These are phyloP conservation scores for human (Homo sapiens) DNA, from an alignment of 2,113 vertebrate genomes.

Conservation along the genomic window GRCh38 chr7:20012501-20013000, in stretches of 20 bases:
- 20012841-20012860: constrained; percentile 37
- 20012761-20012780: not conserved
- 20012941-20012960: constrained; percentile 2
- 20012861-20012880: constrained; percentile 49
- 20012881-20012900: constrained; percentile 28
- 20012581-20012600: not conserved
- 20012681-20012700: not conserved
- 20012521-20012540: not conserved
- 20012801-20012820: not conserved
- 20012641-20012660: constrained; percentile 28
- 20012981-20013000: constrained; percentile 53
- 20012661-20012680: not conserved
- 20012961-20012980: not conserved
- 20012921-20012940: constrained; percentile 22
- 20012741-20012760: not conserved
- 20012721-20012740: not conserved
- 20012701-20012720: not conserved
- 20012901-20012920: constrained; percentile 56
- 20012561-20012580: not conserved
- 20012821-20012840: not conserved
- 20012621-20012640: constrained; percentile 66
- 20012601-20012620: constrained; percentile 40
- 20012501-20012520: not conserved
- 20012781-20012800: not conserved
- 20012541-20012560: not conserved